Conservation (phyloP, 2,797 vertebrate genomes). For the Lindbergichthys nudifrons region DNA sequence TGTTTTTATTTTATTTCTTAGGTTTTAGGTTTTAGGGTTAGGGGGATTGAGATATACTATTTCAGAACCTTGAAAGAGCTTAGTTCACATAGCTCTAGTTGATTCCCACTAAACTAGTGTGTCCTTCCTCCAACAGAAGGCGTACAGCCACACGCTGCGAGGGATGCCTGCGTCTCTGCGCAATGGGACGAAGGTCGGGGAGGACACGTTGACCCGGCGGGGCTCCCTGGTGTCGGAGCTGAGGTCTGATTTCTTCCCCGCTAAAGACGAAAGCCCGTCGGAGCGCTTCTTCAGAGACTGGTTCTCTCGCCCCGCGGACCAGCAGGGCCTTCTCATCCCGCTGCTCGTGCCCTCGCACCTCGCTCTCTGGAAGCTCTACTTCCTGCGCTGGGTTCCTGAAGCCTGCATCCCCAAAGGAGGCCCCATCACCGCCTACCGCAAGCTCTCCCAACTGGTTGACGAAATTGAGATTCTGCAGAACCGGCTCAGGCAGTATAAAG, state of each 20-base stretch:
- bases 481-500: slow-evolving; percentile 87
- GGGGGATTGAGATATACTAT: background rate
- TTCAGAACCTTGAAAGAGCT: background rate
- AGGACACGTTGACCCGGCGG: slow-evolving; percentile 86
- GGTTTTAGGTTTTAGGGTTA: background rate
- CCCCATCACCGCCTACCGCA: slow-evolving; percentile 88
- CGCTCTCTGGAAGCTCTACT: slow-evolving; percentile 95
- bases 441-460: slow-evolving; percentile 90
- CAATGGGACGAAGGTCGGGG: slow-evolving; percentile 85
- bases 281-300: slow-evolving; percentile 91
- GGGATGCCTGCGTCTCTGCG: slow-evolving; percentile 83
- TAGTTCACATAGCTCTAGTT: background rate
- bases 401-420: slow-evolving; percentile 92
- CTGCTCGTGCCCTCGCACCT: slow-evolving; percentile 87
- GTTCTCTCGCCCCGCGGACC: slow-evolving; percentile 89
- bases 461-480: slow-evolving; percentile 91
- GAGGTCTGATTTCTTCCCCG: slow-evolving; percentile 83
- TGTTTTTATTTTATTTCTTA: background rate
- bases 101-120: background rate
- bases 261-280: slow-evolving; percentile 78
- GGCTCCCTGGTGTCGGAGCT: slow-evolving; percentile 89
- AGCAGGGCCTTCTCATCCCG: slow-evolving; percentile 90
- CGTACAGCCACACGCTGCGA: slow-evolving; percentile 91
- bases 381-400: slow-evolving; percentile 97
- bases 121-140: slow-evolving; percentile 83